Conservation (phyloP, 2,797 vertebrate species). For the Neosilurus hyrtlii region DNA sequence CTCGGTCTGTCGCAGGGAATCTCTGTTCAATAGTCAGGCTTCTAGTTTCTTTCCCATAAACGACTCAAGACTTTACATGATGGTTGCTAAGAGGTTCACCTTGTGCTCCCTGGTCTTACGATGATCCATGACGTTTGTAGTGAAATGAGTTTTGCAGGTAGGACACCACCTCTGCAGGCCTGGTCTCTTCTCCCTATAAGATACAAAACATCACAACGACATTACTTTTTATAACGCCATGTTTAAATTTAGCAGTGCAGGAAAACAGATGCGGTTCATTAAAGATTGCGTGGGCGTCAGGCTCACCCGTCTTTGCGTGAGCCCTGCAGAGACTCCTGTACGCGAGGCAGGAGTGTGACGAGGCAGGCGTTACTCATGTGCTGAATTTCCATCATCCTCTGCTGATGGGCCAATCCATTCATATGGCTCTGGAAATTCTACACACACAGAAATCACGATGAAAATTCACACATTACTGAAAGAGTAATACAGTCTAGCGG, state of each 20-base stretch:
- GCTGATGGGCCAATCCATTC: slow-evolving; percentile 87
- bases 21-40: neutral
- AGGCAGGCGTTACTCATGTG: slow-evolving; percentile 91
- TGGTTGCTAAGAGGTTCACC: slow-evolving; percentile 65
- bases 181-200: slow-evolving; percentile 77
- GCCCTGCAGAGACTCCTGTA: slow-evolving; percentile 81
- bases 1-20: neutral
- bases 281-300: neutral
- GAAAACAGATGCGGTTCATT: neutral
- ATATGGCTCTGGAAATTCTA: slow-evolving; percentile 94
- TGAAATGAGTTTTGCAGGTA: slow-evolving; percentile 86
- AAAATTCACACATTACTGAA: no score
- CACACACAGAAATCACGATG: neutral
- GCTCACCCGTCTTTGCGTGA: slow-evolving; percentile 77
- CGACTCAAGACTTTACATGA: neutral
- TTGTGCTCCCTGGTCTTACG: slow-evolving; percentile 88
- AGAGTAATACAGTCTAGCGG: neutral
- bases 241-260: neutral
- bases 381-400: slow-evolving; percentile 91
- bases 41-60: neutral
- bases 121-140: slow-evolving; percentile 81
- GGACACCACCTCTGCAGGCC: slow-evolving; percentile 84
- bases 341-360: slow-evolving; percentile 85
- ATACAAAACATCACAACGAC: slow-evolving; percentile 13
- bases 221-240: neutral